Conservation (phyloP, 1,140 invertebrate species). For the Drosophila pandora region DNA sequence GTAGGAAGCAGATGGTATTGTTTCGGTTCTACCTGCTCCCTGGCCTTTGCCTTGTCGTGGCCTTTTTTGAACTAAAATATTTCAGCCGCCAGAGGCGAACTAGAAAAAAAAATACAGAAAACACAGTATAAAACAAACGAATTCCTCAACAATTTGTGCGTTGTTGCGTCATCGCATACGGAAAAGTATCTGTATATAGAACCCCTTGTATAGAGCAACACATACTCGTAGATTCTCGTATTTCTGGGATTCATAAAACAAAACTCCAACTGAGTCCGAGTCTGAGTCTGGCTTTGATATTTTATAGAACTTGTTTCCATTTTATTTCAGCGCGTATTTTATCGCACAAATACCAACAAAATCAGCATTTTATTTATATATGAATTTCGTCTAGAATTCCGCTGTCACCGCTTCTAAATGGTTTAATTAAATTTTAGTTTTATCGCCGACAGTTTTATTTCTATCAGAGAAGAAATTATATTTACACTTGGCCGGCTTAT, state of each 20-base stretch:
- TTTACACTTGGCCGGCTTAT: constrained; percentile 38
- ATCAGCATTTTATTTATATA: constrained; percentile 24
- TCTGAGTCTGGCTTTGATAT: constrained; percentile 44
- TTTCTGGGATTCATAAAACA: constrained; percentile 40
- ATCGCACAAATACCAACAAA: constrained; percentile 10
- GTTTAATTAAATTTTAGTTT: constrained; percentile 67
- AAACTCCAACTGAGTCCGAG: constrained; percentile 47
- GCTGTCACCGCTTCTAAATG: constrained; percentile 23
- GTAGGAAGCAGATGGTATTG: constrained; percentile 42
- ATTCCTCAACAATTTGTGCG: constrained; percentile 63
- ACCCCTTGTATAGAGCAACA: constrained; percentile 1
- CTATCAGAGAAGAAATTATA: constrained; percentile 28
- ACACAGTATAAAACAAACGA: constrained; percentile 42
- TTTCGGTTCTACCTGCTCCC: constrained; percentile 32
- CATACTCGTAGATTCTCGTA: constrained; percentile 4
- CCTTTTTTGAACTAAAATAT: constrained; percentile 42
- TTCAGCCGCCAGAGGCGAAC: constrained; percentile 39
- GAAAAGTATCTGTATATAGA: constrained; percentile 42
- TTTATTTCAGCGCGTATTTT: constrained; percentile 7
- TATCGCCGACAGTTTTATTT: constrained; percentile 44
- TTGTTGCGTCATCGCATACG: constrained; percentile 69
- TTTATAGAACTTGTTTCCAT: constrained; percentile 58
- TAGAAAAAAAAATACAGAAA: constrained; percentile 26
- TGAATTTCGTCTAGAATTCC: constrained; percentile 6
- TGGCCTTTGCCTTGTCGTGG: constrained; percentile 34